A percentile compares a stretch with the other conserved stretches of the same genome.
Evolutionary conservation across 2,797 vertebrate genomes (phyloP).

Genomic region (Pitangus sulphuratus): DNA sequence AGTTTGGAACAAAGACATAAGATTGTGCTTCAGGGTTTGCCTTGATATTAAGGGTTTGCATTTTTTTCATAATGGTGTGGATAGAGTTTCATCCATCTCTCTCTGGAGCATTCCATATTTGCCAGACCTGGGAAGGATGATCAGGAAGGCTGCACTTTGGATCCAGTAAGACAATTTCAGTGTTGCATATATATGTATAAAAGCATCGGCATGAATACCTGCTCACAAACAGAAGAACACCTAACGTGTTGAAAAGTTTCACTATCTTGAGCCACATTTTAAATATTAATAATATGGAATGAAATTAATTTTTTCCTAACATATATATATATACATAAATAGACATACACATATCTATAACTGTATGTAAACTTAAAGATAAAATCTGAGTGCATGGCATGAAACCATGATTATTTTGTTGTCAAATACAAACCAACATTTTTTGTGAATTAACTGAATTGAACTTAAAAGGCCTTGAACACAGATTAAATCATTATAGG

Average conservation of each 20-base stretch:
- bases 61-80: not conserved
- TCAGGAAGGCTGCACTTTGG: not conserved
- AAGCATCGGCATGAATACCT: not conserved
- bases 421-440: not conserved
- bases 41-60: not conserved
- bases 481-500: constrained; percentile 3
- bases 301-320: not conserved
- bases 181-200: not conserved
- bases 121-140: not conserved
- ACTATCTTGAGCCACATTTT: not conserved
- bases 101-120: not conserved
- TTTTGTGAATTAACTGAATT: not conserved
- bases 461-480: constrained; percentile 1
- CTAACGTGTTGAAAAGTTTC: not conserved
- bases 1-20: not conserved
- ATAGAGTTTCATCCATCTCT: not conserved
- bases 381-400: not conserved
- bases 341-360: not conserved
- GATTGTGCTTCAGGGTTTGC: not conserved
- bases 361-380: not conserved
- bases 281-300: not conserved
- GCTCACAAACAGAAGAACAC: not conserved
- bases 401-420: not conserved
- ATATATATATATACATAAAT: not conserved
- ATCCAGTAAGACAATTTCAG: not conserved